Percentiles rank a stretch among this genome's conserved stretches.
These are phyloP conservation scores for Drosophila eohydei DNA, from an alignment of 2,888 invertebrate genomes.

Conservation along the genomic window DNA sequence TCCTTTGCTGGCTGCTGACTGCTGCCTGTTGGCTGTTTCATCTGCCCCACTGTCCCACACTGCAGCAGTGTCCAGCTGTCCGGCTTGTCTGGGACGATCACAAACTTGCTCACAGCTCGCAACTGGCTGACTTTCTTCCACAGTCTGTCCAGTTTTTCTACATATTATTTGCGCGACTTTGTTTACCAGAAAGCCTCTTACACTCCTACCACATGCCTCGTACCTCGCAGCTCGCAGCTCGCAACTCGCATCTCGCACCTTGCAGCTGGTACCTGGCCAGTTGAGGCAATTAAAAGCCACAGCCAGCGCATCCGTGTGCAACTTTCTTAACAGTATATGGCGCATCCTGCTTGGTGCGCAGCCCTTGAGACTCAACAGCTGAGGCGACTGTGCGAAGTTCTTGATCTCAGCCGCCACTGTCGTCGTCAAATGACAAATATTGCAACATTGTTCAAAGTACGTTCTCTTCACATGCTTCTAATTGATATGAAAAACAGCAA, in stretches of 20 bases:
- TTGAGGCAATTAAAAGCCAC: constrained; percentile 63
- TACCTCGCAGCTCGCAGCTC: constrained; percentile 8
- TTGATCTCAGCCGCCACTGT: not conserved
- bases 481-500: constrained; percentile 37
- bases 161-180: constrained; percentile 68
- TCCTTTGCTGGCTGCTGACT: constrained; percentile 51
- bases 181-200: constrained; percentile 53
- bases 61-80: constrained; percentile 25
- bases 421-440: constrained; percentile 4
- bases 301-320: constrained; percentile 68
- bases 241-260: not conserved
- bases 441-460: constrained; percentile 26
- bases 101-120: constrained; percentile 60
- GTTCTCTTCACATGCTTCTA: constrained; percentile 43
- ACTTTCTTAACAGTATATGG: constrained; percentile 64
- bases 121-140: constrained; percentile 70
- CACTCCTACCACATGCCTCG: constrained; percentile 39
- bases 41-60: constrained; percentile 36
- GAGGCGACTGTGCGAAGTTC: not conserved
- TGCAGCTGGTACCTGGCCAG: constrained; percentile 28
- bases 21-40: constrained; percentile 12
- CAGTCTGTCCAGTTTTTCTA: constrained; percentile 75
- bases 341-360: constrained; percentile 54
- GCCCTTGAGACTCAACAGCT: constrained; percentile 37
- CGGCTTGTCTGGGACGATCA: constrained; percentile 43